Evolutionary conservation across 2,113 vertebrate genomes (phyloP).

Genomic region (Calyptomena viridis): DNA sequence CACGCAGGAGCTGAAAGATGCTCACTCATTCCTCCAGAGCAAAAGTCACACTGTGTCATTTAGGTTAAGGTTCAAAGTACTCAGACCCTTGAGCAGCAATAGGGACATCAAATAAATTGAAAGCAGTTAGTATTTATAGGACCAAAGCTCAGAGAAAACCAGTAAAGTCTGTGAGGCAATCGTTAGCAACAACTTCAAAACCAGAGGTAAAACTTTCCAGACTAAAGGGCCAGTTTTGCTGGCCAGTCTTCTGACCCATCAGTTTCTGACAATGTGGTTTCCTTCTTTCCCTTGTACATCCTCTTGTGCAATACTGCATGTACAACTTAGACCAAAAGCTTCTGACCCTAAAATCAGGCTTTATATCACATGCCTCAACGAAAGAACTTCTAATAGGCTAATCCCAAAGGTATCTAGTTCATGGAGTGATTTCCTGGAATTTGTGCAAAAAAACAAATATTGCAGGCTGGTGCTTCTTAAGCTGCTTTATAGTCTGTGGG

Average conservation of each 20-base stretch:
- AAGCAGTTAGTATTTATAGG: conserved; percentile 30
- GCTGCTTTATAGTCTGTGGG: neutral
- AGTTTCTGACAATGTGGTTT: neutral
- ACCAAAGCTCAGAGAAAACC: conserved; percentile 16
- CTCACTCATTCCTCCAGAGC: neutral
- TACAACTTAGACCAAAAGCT: neutral
- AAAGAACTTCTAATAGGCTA: neutral
- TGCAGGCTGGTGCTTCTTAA: neutral
- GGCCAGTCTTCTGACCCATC: neutral
- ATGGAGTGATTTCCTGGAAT: neutral
- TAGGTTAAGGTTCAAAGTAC: neutral
- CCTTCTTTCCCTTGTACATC: neutral
- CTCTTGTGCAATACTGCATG: neutral
- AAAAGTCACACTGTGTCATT: neutral
- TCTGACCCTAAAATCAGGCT: neutral
- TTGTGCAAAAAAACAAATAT: neutral
- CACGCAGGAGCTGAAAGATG: neutral
- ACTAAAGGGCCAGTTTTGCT: neutral
- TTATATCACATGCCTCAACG: neutral
- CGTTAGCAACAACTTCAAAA: neutral
- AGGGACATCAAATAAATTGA: neutral
- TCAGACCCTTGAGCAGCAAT: neutral
- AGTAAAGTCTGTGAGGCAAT: neutral
- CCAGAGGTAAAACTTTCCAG: neutral
- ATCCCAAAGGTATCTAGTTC: neutral